phyloP scores from a whole-genome alignment of 2,797 vertebrate genomes.

The Hydrolagus colliei region DNA sequence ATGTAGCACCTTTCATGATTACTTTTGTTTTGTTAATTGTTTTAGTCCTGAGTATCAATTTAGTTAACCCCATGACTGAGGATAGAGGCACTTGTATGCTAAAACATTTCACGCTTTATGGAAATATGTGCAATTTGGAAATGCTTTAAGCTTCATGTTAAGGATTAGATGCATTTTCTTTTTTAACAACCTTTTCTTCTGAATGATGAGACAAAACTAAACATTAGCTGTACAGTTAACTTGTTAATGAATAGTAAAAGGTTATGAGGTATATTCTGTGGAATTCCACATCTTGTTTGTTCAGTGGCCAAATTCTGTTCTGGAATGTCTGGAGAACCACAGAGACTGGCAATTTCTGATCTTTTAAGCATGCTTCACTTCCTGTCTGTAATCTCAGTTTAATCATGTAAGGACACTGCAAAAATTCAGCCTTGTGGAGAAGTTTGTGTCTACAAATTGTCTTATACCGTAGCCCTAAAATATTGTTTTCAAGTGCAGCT shows the following conservation, averaged over 20 bases:
- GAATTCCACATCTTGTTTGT: conserved; percentile 26
- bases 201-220: neutral
- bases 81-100: neutral
- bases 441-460: no score
- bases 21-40: neutral
- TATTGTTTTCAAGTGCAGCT: no score
- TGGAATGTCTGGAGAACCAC: neutral
- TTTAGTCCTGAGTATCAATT: neutral
- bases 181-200: neutral
- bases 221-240: neutral
- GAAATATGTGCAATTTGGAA: no score
- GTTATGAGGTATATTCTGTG: neutral
- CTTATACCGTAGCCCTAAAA: no score
- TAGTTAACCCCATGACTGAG: neutral
- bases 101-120: neutral
- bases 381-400: conserved; percentile 6
- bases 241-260: neutral
- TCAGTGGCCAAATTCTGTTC: neutral
- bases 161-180: neutral
- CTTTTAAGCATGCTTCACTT: conserved; percentile 27
- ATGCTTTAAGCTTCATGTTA: no score
- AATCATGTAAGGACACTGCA: neutral
- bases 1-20: neutral
- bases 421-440: no score
- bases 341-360: conserved; percentile 14